Evolutionary conservation across 2,797 vertebrate genomes (phyloP), one percentile per base, ranked within the genome.

Genomic region (Orientallactaga sibirica): DNA sequence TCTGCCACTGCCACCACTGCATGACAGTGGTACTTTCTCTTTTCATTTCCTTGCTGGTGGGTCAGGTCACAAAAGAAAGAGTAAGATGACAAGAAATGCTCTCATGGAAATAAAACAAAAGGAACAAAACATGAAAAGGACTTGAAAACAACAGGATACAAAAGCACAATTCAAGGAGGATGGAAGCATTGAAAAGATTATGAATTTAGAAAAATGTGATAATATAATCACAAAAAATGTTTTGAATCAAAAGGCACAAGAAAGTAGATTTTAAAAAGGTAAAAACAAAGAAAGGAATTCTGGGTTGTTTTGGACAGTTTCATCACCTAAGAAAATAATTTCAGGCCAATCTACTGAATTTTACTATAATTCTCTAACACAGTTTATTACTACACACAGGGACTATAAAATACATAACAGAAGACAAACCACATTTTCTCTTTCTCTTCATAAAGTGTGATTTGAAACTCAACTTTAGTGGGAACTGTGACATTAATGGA

Each of bases 91-190:
- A 98, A 97, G 97, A 97, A 98, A 98, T 93, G 96, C 96, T 97
- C 91, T 91, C 61, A 87, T 91, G 94, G 96, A 93, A 97, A 98
- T 80, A 88, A 98, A 98, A 97, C 97, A 98, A 98, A 98, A 97
- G 92, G 93, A 91, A 96, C 83, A 91, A 96, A 96, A 97, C 97
- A 98, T 97, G 96, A 98, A 98, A 98, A 97, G 97, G 75, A 93
- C 95, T 97, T 95, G 80, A 96, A 98, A 98, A 97, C 92, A 97
- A 98, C 97, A 97, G 93, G 92, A 92, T 95, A 97, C 90, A 97
- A 98, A 97, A 98, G 96, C 95, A 96, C 9, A 24, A 41, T 94
- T 91, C 95, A 96, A 95, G 97, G 98, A 98, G 97, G 80, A 96
- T 75, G 66, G 90, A 58, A 83, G 52, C 95, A 95, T 97, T 98